Evolutionary conservation across 1,140 invertebrate genomes (phyloP), one percentile per base, ranked within the genome.

Genomic region (Spodoptera litura): DNA sequence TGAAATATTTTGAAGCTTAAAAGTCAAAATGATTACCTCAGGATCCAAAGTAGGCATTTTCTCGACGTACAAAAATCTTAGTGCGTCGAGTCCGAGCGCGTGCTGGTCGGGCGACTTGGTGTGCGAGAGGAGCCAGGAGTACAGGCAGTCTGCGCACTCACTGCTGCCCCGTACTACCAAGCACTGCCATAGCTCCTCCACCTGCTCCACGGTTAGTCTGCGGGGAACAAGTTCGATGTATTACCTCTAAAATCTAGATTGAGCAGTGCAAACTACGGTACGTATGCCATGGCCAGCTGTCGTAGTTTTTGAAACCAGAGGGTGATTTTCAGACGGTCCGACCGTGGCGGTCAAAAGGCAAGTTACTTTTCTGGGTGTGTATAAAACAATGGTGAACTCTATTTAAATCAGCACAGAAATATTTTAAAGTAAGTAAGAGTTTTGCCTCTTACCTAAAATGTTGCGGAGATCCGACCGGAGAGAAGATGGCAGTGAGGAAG

Each of bases 401-500:
- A 20, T 0, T 20, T 20, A 20, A 20, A 20, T 20, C 20, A 20
- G 20, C 20, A 20, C 20, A 1, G 20, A 20, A 20, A 31, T 31
- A 5, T 31, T 31, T 31, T 31, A 31, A 31, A 31, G 31, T 31
- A 20, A 20, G 20, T 20, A 20, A 20, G 20, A 20, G 20, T 31
- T 3, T 31, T 4, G 31, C 31, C 31, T 31, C 31, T 44, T 88
- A 96, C 96, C 97, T 95, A 93, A 99, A 99, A 81, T 95, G 96
- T 79, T 98, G 98, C 11, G 98, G 98, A 25, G 98, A 99, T 9
- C 97, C 98, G 74, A 98, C 92, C 0, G 97, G 96, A n/a, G 98
- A 98, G 93, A 98, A 99, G 51, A 99, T 97, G 61, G 98, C 98
- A 3, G 98, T 98, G 20, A 99, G 95, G 94, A 99, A 99, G 89